Conservation (phyloP, 2,113 vertebrate species). For the Struthidea cinerea region DNA sequence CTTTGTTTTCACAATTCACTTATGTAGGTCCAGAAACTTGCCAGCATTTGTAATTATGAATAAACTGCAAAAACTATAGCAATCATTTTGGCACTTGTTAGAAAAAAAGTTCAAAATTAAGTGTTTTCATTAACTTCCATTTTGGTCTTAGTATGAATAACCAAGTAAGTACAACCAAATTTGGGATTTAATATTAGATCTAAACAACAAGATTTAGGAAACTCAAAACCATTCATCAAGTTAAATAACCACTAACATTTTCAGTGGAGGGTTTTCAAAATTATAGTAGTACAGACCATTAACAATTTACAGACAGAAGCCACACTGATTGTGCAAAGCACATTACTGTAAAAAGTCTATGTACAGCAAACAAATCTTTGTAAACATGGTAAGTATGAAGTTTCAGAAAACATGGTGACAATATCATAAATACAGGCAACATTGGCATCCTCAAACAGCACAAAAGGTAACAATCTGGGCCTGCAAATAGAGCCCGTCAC, state of each 20-base stretch:
- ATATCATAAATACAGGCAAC: slow-evolving; percentile 93
- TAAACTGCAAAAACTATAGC: slow-evolving; percentile 56
- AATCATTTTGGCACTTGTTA: slow-evolving; percentile 62
- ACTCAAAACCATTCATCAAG: slow-evolving; percentile 88
- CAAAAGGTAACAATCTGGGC: slow-evolving; percentile 85
- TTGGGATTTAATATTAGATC: slow-evolving; percentile 47
- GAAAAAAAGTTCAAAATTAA: slow-evolving; percentile 42
- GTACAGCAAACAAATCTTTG: slow-evolving; percentile 93
- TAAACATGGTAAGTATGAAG: slow-evolving; percentile 97
- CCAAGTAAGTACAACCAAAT: slow-evolving; percentile 53
- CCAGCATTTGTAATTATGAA: slow-evolving; percentile 42
- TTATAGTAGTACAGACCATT: slow-evolving; percentile 84
- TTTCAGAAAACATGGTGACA: slow-evolving; percentile 87
- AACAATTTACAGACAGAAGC: slow-evolving; percentile 85
- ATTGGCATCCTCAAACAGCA: slow-evolving; percentile 89
- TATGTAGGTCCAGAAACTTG: slow-evolving; percentile 45
- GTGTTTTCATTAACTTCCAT: slow-evolving; percentile 23
- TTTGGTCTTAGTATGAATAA: slow-evolving; percentile 56
- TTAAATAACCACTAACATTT: slow-evolving; percentile 84
- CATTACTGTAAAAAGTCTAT: slow-evolving; percentile 93
- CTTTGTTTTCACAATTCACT: slow-evolving; percentile 32
- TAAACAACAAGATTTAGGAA: slow-evolving; percentile 69
- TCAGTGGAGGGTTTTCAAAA: slow-evolving; percentile 82
- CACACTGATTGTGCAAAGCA: slow-evolving; percentile 94
- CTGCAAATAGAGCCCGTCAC: slow-evolving; percentile 77